Percentiles rank a stretch among this genome's conserved stretches.
Conservation (phyloP, 2,888 invertebrate genomes). For the Torymus tubicola region DNA sequence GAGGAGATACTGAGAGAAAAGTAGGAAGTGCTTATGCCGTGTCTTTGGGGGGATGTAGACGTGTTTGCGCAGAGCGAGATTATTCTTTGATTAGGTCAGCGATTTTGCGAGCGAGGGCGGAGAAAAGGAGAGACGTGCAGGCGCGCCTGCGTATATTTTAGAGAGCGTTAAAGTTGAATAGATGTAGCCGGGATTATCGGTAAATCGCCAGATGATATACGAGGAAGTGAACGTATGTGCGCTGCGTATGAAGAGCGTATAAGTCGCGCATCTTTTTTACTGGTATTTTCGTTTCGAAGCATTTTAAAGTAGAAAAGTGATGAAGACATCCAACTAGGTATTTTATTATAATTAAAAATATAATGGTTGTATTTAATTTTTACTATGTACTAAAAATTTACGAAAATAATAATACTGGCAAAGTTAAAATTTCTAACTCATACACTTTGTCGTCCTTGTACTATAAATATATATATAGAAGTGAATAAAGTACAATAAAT, state of each 20-base stretch:
- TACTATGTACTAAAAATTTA: too few relatives aligned
- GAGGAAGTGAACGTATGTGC: not conserved
- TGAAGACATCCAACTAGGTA: too few relatives aligned
- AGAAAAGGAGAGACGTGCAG: not conserved
- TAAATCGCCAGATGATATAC: constrained; percentile 1
- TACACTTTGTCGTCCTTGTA: too few relatives aligned
- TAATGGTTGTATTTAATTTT: too few relatives aligned
- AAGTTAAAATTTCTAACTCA: too few relatives aligned
- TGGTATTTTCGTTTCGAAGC: too few relatives aligned
- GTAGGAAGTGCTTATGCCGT: constrained; percentile 42
- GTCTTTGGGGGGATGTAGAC: not conserved
- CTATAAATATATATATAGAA: too few relatives aligned
- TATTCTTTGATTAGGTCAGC: constrained; percentile 55
- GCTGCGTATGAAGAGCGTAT: not conserved
- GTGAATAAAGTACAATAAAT: too few relatives aligned
- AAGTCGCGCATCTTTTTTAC: too few relatives aligned
- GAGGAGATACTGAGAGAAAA: not conserved
- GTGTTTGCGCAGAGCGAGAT: constrained; percentile 7
- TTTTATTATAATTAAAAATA: too few relatives aligned
- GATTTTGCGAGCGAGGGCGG: constrained; percentile 16
- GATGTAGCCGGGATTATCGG: not conserved
- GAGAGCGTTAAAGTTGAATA: constrained; percentile 18
- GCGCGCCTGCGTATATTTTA: not conserved
- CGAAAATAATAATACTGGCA: too few relatives aligned
- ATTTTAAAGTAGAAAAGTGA: too few relatives aligned